phyloP scores from a whole-genome alignment of 2,888 invertebrate genomes.

The Branchinecta sandiegonensis region DNA sequence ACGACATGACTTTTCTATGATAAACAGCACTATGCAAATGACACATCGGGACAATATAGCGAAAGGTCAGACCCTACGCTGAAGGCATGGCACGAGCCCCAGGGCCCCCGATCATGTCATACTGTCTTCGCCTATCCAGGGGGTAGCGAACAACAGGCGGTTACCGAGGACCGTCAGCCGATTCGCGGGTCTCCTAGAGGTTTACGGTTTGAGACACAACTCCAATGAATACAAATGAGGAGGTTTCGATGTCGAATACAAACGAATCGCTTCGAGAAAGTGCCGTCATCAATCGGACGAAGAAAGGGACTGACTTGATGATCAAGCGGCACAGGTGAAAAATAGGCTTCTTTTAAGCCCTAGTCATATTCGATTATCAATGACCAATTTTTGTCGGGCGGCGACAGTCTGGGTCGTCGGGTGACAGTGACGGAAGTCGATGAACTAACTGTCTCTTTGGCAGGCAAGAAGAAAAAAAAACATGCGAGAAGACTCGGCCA shows the following conservation, averaged over 20 bases:
- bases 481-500: too few relatives aligned
- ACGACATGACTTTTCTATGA: slow-evolving; percentile 6
- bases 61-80: background rate
- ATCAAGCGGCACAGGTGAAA: background rate
- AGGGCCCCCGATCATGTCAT: slow-evolving; percentile 16
- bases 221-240: slow-evolving; percentile 15
- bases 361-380: too few relatives aligned
- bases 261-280: background rate
- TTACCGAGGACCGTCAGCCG: slow-evolving; percentile 14
- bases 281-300: slow-evolving; percentile 12
- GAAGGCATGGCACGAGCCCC: slow-evolving; percentile 9
- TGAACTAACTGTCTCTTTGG: too few relatives aligned
- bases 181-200: background rate
- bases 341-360: too few relatives aligned
- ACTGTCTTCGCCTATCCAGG: slow-evolving; percentile 11
- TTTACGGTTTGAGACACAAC: slow-evolving; percentile 16
- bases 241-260: background rate
- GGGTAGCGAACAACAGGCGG: slow-evolving; percentile 15
- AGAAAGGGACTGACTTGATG: slow-evolving; percentile 5
- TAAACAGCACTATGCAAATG: slow-evolving; percentile 17
- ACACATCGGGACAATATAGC: slow-evolving; percentile 8
- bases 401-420: too few relatives aligned
- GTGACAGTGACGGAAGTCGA: too few relatives aligned
- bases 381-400: too few relatives aligned
- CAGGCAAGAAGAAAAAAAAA: too few relatives aligned